Evolutionary conservation across 2,888 invertebrate species (phyloP).

Genomic region (Physocephala rufipes): DNA sequence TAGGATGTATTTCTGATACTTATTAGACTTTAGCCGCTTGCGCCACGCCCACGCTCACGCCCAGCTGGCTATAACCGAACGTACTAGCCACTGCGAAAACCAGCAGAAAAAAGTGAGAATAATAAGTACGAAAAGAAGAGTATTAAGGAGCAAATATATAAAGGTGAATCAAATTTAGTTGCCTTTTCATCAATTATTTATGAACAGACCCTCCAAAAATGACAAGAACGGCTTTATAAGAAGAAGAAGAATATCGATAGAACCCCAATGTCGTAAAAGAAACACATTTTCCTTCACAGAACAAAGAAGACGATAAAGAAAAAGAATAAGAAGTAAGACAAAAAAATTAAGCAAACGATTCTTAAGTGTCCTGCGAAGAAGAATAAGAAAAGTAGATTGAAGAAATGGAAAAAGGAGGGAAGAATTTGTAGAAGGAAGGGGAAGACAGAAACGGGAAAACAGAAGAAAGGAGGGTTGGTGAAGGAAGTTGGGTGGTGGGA

Average conservation of each 20-base stretch:
- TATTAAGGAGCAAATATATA: too few species aligned
- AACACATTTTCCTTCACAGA: not conserved
- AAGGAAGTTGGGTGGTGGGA: not conserved
- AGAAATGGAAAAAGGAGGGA: not conserved
- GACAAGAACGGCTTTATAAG: not conserved
- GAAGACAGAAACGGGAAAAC: not conserved
- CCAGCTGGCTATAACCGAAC: too few species aligned
- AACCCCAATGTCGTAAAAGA: not conserved
- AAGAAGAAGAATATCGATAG: not conserved
- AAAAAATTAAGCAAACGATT: not conserved
- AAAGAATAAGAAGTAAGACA: not conserved
- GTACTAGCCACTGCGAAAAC: too few species aligned
- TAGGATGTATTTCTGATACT: too few species aligned
- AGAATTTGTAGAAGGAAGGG: not conserved
- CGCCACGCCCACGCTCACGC: too few species aligned
- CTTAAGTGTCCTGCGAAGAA: not conserved
- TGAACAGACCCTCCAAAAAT: not conserved
- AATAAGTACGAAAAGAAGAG: too few species aligned
- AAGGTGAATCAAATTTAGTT: constrained; percentile 15
- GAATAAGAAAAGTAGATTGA: not conserved
- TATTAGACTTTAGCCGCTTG: too few species aligned
- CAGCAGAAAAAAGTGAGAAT: too few species aligned
- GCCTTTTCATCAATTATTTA: constrained; percentile 20
- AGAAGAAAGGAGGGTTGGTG: not conserved
- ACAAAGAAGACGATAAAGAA: not conserved